A percentile compares a stretch with the other conserved stretches of the same genome.
Evolutionary conservation across 53 echinoderm and acorn worm genomes (phyloP).

Genomic region (Arbacia lixula): DNA sequence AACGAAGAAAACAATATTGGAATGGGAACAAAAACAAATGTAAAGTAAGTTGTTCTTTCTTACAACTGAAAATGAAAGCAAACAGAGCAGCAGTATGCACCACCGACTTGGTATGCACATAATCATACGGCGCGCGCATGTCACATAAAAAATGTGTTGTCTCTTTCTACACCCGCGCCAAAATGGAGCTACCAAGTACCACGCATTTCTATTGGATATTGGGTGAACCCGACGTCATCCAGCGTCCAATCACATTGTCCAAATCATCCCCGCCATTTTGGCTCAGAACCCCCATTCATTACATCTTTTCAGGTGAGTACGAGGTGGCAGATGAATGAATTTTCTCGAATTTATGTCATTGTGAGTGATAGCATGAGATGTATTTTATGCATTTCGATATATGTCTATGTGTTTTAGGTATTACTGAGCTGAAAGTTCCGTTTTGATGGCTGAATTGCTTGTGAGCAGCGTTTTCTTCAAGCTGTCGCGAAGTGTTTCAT

Average conservation of each 20-base stretch:
- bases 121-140: too few relatives aligned
- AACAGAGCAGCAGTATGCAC: too few relatives aligned
- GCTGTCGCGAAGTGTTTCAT: slow-evolving; percentile 12
- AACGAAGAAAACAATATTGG: too few relatives aligned
- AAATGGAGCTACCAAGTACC: slow-evolving; percentile 22
- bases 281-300: not conserved
- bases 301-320: slow-evolving; percentile 14
- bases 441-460: not conserved
- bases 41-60: too few relatives aligned
- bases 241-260: not conserved
- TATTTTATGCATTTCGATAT: not conserved
- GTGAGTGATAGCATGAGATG: not conserved
- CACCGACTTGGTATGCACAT: too few relatives aligned
- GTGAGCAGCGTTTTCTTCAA: not conserved
- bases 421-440: not conserved
- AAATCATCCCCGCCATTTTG: slow-evolving; percentile 46
- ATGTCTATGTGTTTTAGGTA: not conserved
- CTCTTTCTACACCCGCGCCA: slow-evolving; percentile 61
- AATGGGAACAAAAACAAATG: too few relatives aligned
- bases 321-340: too few relatives aligned
- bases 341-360: not conserved
- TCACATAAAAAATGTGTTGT: too few relatives aligned
- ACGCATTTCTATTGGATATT: slow-evolving; percentile 17
- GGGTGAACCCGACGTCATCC: slow-evolving; percentile 18
- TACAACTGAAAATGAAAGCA: too few relatives aligned